These are phyloP conservation scores for Hemistola chrysoprasaria DNA, from an alignment of 2,888 invertebrate species.

Conservation along the genomic window DNA sequence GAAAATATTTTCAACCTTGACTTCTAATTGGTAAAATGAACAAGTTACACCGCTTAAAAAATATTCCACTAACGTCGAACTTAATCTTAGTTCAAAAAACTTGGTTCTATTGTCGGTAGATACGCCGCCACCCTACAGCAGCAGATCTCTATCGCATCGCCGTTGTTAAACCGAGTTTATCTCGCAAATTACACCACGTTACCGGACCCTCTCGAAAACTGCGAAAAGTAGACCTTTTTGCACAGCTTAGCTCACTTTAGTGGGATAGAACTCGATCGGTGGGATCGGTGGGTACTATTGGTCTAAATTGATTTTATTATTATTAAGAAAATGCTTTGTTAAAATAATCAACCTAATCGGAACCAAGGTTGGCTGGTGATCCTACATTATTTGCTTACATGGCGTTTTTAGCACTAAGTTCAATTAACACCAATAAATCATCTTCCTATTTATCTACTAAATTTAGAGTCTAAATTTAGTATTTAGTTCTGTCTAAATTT, in stretches of 20 bases:
- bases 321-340: too few species aligned
- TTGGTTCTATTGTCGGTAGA: slow-evolving; percentile 32
- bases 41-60: too few species aligned
- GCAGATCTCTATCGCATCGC: slow-evolving; percentile 61
- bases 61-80: slow-evolving; percentile 24
- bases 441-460: too few species aligned
- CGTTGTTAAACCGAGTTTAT: slow-evolving; percentile 63
- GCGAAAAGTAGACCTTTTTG: slow-evolving; percentile 57
- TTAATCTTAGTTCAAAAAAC: slow-evolving; percentile 37
- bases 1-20: too few species aligned
- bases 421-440: too few species aligned
- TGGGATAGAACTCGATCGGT: slow-evolving; percentile 22
- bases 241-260: slow-evolving; percentile 46
- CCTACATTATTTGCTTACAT: too few species aligned
- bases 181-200: slow-evolving; percentile 72
- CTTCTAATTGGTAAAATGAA: too few species aligned
- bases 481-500: too few species aligned
- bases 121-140: slow-evolving; percentile 44
- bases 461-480: too few species aligned
- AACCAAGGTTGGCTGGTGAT: too few species aligned
- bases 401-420: too few species aligned
- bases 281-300: slow-evolving; percentile 7
- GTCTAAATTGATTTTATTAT: slow-evolving; percentile 1
- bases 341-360: too few species aligned
- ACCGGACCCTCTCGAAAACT: slow-evolving; percentile 63